Evolutionary conservation across 2,797 vertebrate genomes (phyloP), one percentile per base, ranked within the genome.

Genomic region (Meriones psammophilus): DNA sequence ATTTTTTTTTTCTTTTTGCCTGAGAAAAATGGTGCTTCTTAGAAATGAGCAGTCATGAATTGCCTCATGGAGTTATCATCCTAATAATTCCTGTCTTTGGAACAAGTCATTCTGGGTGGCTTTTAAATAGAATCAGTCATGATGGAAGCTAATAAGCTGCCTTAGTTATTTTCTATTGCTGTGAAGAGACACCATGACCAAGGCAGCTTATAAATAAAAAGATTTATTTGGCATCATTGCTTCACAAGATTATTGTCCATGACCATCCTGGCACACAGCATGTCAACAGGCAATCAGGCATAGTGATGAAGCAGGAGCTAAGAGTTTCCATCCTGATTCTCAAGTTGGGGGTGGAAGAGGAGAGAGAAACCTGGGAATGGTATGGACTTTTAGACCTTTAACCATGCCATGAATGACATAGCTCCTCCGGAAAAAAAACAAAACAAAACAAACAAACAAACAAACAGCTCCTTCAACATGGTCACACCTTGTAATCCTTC

Each of bases 101-200:
- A 90, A 95, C 86, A 97, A 96, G 97, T 95, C 93, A 96, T 90
- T 89, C 89, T 89, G 42, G 85, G 46, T 17, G 54, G 88, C 86
- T 98, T 98, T 94, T 95, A 97, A 97, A 80, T 85, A 97, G 50
- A 94, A 84, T 97, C 76, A 77, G 5, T 56, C 81, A 86, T 88
- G 93, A 83, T 56, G 66, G 50, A 30, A 93, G 85, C 78, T 92
- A 96, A 97, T 26, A 39, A 26, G 56, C 1, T 0, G 8, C 7
- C n/a, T 60, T 36, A 39, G 20, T 36, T n/a, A 1, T 13, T 36
- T 13, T 80, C 33, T 80, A 58, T 24, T 60, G 78, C 78, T 80
- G 33, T 7, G 5, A 60, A 80, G 54, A 60, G 22, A 60, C 22
- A 60, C n/a, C 56, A 60, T 39, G 9, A 60, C 12, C 79, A 81